Evolutionary conservation across 2,797 vertebrate species (phyloP).

Genomic region (Lepus townsendii): DNA sequence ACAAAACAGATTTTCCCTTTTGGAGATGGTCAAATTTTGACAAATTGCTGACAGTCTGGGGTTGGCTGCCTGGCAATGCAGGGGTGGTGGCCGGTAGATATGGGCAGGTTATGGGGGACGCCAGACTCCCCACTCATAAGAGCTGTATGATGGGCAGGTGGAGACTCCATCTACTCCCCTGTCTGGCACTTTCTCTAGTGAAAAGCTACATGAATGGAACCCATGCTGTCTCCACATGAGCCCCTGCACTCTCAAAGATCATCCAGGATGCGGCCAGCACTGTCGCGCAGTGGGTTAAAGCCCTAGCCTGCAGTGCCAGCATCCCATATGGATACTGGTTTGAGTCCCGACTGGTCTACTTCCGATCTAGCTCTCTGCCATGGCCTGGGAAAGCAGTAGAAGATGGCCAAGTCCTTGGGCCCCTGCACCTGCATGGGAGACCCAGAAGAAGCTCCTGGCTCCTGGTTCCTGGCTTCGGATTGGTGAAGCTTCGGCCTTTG

Average conservation of each 20-base stretch:
- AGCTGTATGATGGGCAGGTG: background rate
- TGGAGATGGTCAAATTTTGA: background rate
- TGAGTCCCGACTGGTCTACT: no score
- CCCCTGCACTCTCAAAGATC: background rate
- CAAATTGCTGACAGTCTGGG: background rate
- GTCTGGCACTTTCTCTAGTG: background rate
- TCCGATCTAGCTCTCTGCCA: no score
- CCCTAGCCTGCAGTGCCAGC: no score
- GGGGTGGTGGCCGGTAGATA: background rate
- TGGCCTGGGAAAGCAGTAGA: no score
- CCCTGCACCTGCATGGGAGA: no score
- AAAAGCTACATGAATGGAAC: slow-evolving; percentile 22
- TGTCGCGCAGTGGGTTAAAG: no score
- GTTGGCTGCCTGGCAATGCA: background rate
- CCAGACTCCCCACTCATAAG: background rate
- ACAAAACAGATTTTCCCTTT: background rate
- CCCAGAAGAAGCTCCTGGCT: no score
- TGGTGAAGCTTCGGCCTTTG: no score
- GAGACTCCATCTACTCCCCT: background rate
- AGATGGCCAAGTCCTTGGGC: no score
- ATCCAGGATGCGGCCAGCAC: no score
- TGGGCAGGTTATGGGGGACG: background rate
- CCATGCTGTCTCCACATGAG: background rate
- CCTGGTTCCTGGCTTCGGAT: no score
- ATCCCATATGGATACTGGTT: no score